phyloP scores from a whole-genome alignment of 2,888 invertebrate genomes.

The Toxonevra muliebris region DNA sequence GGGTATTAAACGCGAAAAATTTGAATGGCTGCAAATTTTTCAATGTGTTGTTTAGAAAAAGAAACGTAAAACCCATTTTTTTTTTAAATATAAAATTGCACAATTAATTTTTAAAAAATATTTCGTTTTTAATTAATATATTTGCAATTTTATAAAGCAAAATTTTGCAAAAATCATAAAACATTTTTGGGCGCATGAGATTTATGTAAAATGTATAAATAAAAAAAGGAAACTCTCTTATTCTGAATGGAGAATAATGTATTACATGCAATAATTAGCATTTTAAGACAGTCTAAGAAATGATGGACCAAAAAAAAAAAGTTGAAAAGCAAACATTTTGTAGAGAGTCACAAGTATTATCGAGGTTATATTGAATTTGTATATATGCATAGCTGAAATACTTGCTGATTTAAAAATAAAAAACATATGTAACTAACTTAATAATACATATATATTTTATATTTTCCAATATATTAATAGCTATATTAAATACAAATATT shows the following conservation, averaged over 20 bases:
- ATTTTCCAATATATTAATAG: no score
- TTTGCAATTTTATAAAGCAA: no score
- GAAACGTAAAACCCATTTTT: conserved; percentile 50
- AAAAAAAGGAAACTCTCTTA: no score
- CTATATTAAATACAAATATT: conserved; percentile 11
- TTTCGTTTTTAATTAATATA: no score
- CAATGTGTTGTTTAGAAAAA: conserved; percentile 45
- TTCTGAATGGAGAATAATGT: conserved; percentile 1
- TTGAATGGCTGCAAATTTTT: conserved; percentile 66
- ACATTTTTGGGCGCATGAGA: conserved; percentile 42
- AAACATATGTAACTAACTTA: conserved; percentile 3
- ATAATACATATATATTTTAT: no score
- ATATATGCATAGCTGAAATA: conserved; percentile 58
- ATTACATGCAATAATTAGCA: conserved; percentile 16
- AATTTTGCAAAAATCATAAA: conserved; percentile 24
- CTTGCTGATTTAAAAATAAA: conserved; percentile 52
- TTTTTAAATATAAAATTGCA: conserved; percentile 1
- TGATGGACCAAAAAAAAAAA: conserved; percentile 22
- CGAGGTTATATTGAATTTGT: conserved; percentile 50
- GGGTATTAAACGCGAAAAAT: conserved; percentile 50
- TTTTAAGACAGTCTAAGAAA: no score
- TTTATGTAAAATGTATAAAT: background rate
- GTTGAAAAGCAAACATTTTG: conserved; percentile 59
- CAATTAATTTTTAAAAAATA: conserved; percentile 7
- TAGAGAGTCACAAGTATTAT: conserved; percentile 56